Evolutionary conservation across 2,888 invertebrate species (phyloP).

Genomic region (Sycophila texana): DNA sequence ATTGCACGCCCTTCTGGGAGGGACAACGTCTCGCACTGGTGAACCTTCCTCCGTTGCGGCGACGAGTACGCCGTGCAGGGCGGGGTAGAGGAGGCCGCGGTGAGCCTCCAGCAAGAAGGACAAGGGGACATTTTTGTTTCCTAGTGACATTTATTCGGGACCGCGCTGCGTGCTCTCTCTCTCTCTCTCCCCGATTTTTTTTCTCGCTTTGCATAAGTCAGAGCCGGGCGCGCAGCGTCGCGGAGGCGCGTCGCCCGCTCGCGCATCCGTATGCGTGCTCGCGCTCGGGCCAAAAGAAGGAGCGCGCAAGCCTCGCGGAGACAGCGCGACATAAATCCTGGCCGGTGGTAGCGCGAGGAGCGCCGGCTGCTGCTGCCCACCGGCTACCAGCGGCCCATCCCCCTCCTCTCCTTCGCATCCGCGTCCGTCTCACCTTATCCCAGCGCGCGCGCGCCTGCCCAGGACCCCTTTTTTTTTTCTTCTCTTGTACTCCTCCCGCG

Average conservation of each 20-base stretch:
- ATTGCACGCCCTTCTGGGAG: too few species aligned
- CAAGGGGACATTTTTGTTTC: slow-evolving; percentile 71
- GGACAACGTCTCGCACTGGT: too few species aligned
- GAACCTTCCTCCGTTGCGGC: slow-evolving; percentile 28
- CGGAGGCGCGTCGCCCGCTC: slow-evolving; percentile 54
- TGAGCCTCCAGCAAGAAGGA: slow-evolving; percentile 33
- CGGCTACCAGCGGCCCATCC: slow-evolving; percentile 23
- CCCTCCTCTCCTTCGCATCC: slow-evolving; percentile 56
- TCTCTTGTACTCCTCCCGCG: slow-evolving; percentile 54
- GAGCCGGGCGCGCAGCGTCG: slow-evolving; percentile 49
- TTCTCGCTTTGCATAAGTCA: slow-evolving; percentile 74
- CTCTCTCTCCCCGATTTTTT: neutral
- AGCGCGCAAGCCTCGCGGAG: slow-evolving; percentile 53
- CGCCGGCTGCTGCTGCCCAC: slow-evolving; percentile 58
- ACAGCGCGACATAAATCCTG: slow-evolving; percentile 72
- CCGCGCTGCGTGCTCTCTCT: neutral
- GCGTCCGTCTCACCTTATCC: slow-evolving; percentile 57
- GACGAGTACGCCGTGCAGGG: neutral
- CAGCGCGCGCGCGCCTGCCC: neutral
- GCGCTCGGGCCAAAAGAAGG: neutral
- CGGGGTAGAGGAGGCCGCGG: neutral
- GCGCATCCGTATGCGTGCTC: neutral
- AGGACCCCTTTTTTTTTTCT: neutral
- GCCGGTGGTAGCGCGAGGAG: slow-evolving; percentile 58
- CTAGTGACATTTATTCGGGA: slow-evolving; percentile 74